Base-by-base conservation (phyloP, 1,140 invertebrate species). In the Trypoxylus dichotomus region DNA sequence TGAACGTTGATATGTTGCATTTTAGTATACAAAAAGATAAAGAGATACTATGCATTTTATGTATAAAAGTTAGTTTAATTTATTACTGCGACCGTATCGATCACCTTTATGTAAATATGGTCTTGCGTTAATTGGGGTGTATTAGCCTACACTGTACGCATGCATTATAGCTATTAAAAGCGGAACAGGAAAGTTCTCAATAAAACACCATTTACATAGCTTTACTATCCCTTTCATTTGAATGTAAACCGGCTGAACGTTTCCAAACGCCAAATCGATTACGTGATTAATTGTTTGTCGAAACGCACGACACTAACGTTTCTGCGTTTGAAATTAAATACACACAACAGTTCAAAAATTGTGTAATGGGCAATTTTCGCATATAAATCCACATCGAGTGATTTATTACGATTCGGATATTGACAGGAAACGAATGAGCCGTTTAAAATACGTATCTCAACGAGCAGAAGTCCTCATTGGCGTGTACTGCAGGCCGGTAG, bases 231-330 rank as follows among this genome's bases (percentile, higher is more conserved):
- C 58, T 63, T 63, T 63, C 58, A 27, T 63, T 63, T 3, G 21
- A 63, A 10, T 11, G 25, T 63, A 63, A 63, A 63, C 8, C 7
- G 19, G 54, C 54, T 21, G 58, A 58, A 58, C 54, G 25, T 63
- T 2, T 63, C 21, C 58, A 63, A 2, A 63, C 58, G 58, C 25
- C 21, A 27, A 63, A 27, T 63, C 58, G 58, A 63, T 24, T 63
- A 27, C 25, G 58, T 63, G 58, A 63, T 63, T 63, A 63, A 63
- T 63, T 63, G 58, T 63, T 63, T 63, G 58, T 63, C 19, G 58
- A 63, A 63, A 63, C 58, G 58, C 58, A 63, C 58, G 58, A 63
- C 58, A 63, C 58, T 24, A 63, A 3, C 1, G 58, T 63, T 19
- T 1, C 58, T 24, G 25, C 58, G 58, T 24, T 63, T 63, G 2